Evolutionary conservation across 1,140 invertebrate genomes (phyloP), one percentile per base, ranked within the genome.

Genomic region (Drosophila parabipectinata): DNA sequence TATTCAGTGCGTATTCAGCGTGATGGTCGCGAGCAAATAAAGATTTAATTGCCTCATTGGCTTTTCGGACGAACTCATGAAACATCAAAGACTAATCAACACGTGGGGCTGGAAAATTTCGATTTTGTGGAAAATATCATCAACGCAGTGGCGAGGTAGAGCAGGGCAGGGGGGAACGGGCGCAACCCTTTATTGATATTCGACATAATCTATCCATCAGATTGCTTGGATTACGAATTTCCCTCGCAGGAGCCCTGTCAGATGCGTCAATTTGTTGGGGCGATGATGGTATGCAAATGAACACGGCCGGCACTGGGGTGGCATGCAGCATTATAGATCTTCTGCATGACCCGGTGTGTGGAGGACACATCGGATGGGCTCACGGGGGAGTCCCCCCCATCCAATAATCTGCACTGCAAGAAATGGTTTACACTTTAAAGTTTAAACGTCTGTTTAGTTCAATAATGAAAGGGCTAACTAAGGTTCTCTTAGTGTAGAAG

Each of bases 201-300:
- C 53, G 57, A 72, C 79, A 78, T 88, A 76, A 87, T 88, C 72
- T 75, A 88, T 88, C 74, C 67, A 57, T 64, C 74, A 69, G 63
- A 63, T 68, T 68, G 39, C 52, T 54, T 39, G 45, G 57, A 32
- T 50, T 48, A 10, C 50, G 30, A 18, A 32, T 34, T 10, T 12
- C 24, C 62, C 50, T 18, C 6, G 26, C 45, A 28, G 18, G 50
- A 21, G 21, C 21, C 21, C 2, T 61, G 59, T 53, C 51, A 60
- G 57, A 77, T 84, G 63, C 77, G 62, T 66, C 82, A 72, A 87
- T 88, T 87, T 76, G 83, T 83, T 83, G 62, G 83, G 79, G 83
- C 73, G 83, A 57, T 87, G 83, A 87, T 83, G 81, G 63, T 32
- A 88, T 88, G 75, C 75, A 83, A 87, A 87, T 87, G 57, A 72